A percentile compares a stretch with the other conserved stretches of the same genome.
Conservation (phyloP, 2,113 vertebrate genomes). For the Zosterops hypoxanthus region DNA sequence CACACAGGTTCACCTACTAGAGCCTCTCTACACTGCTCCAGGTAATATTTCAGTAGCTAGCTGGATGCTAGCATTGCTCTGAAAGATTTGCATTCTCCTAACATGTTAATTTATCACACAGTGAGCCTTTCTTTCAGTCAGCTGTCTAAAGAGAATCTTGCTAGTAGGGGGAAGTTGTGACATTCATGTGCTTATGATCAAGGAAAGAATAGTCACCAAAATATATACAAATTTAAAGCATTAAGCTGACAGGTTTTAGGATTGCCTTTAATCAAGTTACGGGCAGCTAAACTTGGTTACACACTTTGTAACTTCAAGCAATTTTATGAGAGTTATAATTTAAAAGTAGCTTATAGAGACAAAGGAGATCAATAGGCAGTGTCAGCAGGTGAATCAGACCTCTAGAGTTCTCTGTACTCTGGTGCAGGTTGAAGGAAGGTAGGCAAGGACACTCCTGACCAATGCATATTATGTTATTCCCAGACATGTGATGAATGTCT, state of each 20-base stretch:
- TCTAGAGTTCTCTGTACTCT: neutral
- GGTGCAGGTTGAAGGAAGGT: neutral
- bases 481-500: fast-evolving
- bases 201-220: neutral
- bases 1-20: neutral
- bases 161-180: neutral
- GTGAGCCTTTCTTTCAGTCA: neutral
- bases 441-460: neutral
- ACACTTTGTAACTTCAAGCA: neutral
- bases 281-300: neutral
- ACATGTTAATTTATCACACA: neutral
- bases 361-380: neutral
- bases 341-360: neutral
- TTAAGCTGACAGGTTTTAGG: neutral
- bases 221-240: neutral
- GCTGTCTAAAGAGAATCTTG: neutral
- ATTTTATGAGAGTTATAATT: neutral
- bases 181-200: neutral
- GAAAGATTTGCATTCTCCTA: neutral
- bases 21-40: neutral
- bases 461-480: neutral
- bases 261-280: neutral
- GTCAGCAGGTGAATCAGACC: neutral
- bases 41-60: neutral
- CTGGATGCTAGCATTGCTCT: neutral